Base-by-base conservation (phyloP, 2,888 invertebrate species). In the Heliconius aoede region DNA sequence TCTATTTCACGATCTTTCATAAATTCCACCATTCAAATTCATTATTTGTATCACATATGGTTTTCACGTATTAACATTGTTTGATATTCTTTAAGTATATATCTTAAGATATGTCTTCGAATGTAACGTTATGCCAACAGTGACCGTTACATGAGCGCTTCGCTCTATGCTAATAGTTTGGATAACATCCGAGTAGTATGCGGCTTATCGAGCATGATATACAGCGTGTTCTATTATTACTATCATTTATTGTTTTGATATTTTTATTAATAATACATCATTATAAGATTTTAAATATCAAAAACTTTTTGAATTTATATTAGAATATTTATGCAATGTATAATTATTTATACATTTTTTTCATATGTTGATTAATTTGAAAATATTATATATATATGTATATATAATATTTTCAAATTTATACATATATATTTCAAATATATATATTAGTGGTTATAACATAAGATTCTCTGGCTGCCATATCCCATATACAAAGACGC, bases 81-180 rank as follows among this genome's bases (percentile, higher is more conserved):
- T 24, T 24, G 24, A 15, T 24, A 36, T 40, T 65, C 36, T 65
- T 65, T 65, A 65, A 36, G 18, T 55, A n/a, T n/a, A n/a, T n/a
- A 1, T 65, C 46, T 46, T 46, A 4, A 46, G 46, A 65, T 21
- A 65, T 65, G 36, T 65, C 36, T 36, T 36, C 81, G 76, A 79
- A 78, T 81, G 83, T 79, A 84, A 79, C 82, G 80, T 83, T 85
- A 88, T 85, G 85, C 82, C 84, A 86, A 88, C 84, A 79, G 84
- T 83, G 85, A 80, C 89, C 89, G 89, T 89, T 90, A 89, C 83
- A 83, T 83, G 86, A 82, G 82, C 79, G 78, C 69, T 76, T 80
- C 76, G 77, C 78, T 85, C 58, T 60, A 90, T 89, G 90, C 88
- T 90, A 91, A 91, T 90, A 86, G 85, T 58, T 46, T 60, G 69